These are phyloP conservation scores for Malurus leucopterus DNA, from an alignment of 2,797 vertebrate species.

Conservation along the genomic window DNA sequence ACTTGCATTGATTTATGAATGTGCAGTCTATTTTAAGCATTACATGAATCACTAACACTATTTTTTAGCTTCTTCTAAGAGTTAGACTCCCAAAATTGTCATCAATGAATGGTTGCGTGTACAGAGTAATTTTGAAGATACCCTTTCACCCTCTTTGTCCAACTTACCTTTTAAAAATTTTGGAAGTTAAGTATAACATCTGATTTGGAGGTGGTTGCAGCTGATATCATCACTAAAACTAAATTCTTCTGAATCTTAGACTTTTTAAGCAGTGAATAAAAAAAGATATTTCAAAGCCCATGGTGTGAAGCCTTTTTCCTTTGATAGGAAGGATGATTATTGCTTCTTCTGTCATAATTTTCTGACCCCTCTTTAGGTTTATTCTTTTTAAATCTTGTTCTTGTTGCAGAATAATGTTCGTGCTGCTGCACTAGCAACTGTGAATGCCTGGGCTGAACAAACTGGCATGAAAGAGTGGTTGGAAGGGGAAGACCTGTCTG, in stretches of 20 bases:
- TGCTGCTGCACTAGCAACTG: slow-evolving; percentile 84
- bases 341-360: neutral
- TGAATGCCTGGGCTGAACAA: slow-evolving; percentile 94
- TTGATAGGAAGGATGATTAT: neutral
- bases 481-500: slow-evolving; percentile 93
- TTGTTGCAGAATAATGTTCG: slow-evolving; percentile 84
- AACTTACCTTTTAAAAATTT: neutral
- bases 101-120: neutral
- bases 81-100: neutral
- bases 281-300: accelerated
- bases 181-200: neutral
- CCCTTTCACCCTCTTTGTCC: neutral
- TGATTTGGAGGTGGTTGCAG: neutral
- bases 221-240: neutral
- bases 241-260: neutral
- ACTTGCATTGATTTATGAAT: neutral
- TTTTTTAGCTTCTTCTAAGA: neutral
- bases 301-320: neutral
- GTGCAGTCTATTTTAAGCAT: neutral
- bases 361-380: neutral
- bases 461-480: slow-evolving; percentile 99
- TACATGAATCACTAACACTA: neutral
- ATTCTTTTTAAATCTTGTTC: slow-evolving; percentile 24
- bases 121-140: neutral
- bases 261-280: neutral